A percentile compares a stretch with the other conserved stretches of the same genome.
These are phyloP conservation scores for Agapostemon virescens DNA, from an alignment of 2,888 invertebrate genomes.

Conservation along the genomic window DNA sequence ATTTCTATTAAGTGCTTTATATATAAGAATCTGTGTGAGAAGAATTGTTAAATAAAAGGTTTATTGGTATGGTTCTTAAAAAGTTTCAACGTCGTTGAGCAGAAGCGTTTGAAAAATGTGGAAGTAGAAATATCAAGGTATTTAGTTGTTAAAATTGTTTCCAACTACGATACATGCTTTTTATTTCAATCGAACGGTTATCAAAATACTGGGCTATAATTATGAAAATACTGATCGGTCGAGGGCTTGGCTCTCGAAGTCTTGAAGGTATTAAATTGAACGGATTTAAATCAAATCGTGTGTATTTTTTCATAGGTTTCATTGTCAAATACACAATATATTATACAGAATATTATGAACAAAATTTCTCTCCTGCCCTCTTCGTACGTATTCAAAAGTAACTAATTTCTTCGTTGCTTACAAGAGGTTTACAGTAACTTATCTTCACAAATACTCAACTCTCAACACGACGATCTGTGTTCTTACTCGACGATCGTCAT, in stretches of 20 bases:
- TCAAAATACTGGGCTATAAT: neutral
- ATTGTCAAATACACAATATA: conserved; percentile 76
- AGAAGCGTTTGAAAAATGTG: neutral
- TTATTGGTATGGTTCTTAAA: neutral
- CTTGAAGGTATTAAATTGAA: neutral
- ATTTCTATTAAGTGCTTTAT: conserved; percentile 27
- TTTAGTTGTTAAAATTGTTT: neutral
- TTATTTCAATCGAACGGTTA: neutral
- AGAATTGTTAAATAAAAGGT: conserved; percentile 20
- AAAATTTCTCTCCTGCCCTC: conserved; percentile 58
- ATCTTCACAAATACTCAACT: conserved; percentile 34
- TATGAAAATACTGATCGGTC: neutral
- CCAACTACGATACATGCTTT: neutral
- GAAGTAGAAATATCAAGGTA: neutral
- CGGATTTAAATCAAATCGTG: conserved; percentile 71
- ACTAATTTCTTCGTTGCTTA: conserved; percentile 64
- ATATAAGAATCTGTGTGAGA: conserved; percentile 1
- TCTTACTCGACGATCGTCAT: conserved; percentile 32
- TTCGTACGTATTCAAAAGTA: conserved; percentile 71
- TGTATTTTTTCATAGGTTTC: conserved; percentile 69
- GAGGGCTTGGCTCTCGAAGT: neutral
- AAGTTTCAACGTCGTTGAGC: neutral
- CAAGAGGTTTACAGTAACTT: conserved; percentile 42
- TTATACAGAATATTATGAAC: conserved; percentile 74
- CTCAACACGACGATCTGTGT: conserved; percentile 18